Conservation (phyloP, 2,113 vertebrate genomes). For the Formicarius rufipectus region DNA sequence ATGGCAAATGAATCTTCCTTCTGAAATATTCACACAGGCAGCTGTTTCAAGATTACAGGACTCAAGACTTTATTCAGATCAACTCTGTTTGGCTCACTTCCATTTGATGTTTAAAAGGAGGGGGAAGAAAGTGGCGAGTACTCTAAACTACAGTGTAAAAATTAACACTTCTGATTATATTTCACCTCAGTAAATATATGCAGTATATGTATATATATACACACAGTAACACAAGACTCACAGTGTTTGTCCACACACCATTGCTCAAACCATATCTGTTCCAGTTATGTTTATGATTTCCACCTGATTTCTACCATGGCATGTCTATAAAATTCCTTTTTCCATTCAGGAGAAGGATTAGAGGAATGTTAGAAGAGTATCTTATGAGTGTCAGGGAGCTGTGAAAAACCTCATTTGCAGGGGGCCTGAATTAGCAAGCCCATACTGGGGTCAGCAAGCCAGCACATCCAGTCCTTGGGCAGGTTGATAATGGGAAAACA, state of each 20-base stretch:
- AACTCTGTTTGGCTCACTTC: neutral
- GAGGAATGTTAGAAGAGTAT: neutral
- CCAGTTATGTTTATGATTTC: neutral
- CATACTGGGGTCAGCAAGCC: neutral
- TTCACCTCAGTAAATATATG: neutral
- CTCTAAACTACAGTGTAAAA: neutral
- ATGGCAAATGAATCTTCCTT: neutral
- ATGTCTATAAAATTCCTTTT: neutral
- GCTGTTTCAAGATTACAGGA: neutral
- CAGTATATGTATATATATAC: neutral
- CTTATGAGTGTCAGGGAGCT: neutral
- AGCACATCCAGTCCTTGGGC: neutral
- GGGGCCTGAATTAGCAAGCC: neutral
- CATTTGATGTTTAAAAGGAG: neutral
- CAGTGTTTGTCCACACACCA: neutral
- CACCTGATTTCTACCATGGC: neutral
- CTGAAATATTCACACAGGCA: neutral
- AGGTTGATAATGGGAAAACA: neutral
- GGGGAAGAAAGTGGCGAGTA: neutral
- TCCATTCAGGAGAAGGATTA: neutral
- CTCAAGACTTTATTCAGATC: neutral
- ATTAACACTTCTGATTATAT: neutral
- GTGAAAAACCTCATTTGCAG: neutral
- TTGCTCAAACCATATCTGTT: neutral
- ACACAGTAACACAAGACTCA: neutral